Base-by-base conservation (phyloP, 2,797 vertebrate genomes). In the Syngnathus acus region DNA sequence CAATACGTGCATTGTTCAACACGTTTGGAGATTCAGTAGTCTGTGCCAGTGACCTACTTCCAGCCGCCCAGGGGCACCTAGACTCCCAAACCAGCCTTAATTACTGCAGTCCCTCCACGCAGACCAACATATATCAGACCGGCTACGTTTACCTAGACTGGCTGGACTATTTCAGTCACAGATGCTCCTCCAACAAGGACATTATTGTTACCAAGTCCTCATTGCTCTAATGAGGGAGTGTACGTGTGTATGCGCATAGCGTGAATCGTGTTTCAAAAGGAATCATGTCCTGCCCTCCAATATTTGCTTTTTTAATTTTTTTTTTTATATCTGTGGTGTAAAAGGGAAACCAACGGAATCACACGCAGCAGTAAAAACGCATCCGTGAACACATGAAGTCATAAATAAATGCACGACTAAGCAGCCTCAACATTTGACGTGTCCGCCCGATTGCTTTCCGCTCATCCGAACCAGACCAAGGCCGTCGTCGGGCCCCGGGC, bases 31-130 rank as follows among this genome's bases (percentile, higher is more conserved):
- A 78, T 76, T 78, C 68, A 67, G 74, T 75, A 75, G 84, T 80
- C 78, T 86, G 87, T 86, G 85, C 88, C 87, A 88, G 83, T 89
- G 88, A 89, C 88, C 88, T 88, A 89, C 79, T 88, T 89, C 75
- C 72, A 82, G 68, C 66, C 76, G 82, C 83, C 84, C 77, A 80
- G 87, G 80, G 84, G 86, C 84, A 9, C 70, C 78, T 75, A 81
- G 87, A 73, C 81, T 85, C 77, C 84, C 78, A 82, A 86, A 87
- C 86, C 75, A 80, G 84, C 82, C 84, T 85, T 88, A 88, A 89
- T 90, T 86, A 90, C 81, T 78, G 70, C 62, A 55, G 80, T 82
- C 75, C 80, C 73, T 80, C 70, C 80, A 72, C 78, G 73, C 74
- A 84, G 75, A 67, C 73, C 37, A 74, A 78, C 73, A 76, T 69